These are phyloP conservation scores for Ispidina picta DNA, from an alignment of 2,797 vertebrate genomes.

Conservation along the genomic window DNA sequence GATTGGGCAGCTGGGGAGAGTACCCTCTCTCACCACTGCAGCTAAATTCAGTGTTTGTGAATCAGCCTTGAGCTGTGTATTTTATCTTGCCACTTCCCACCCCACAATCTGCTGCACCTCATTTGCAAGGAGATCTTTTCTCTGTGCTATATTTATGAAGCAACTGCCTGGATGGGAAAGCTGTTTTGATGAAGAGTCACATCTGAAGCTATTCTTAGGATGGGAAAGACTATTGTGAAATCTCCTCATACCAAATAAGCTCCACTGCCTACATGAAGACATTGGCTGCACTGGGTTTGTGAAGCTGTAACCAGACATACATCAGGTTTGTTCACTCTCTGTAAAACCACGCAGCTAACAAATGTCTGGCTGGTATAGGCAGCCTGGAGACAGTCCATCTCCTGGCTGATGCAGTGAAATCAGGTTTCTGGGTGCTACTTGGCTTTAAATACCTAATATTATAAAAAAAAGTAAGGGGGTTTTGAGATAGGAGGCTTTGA, in stretches of 20 bases:
- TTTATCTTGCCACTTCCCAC: background rate
- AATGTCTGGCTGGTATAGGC: background rate
- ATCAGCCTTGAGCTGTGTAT: background rate
- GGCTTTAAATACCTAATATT: background rate
- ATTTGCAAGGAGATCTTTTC: background rate
- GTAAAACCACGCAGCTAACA: background rate
- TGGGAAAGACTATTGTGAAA: slow-evolving; percentile 24
- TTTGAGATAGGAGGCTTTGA: background rate
- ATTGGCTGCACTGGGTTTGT: background rate
- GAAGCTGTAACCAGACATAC: slow-evolving; percentile 11
- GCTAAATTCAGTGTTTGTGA: background rate
- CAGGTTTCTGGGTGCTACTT: background rate
- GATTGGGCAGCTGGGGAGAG: background rate
- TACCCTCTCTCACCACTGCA: background rate
- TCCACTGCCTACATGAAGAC: background rate
- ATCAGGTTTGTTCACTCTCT: background rate
- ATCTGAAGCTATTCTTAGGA: slow-evolving; percentile 44
- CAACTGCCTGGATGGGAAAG: background rate
- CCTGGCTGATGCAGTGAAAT: background rate
- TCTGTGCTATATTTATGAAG: background rate
- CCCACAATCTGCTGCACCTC: slow-evolving; percentile 7
- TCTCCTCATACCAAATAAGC: background rate
- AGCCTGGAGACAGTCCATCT: background rate
- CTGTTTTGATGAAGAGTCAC: slow-evolving; percentile 15
- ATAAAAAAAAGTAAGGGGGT: background rate